A percentile compares a stretch with the other conserved stretches of the same genome.
Evolutionary conservation across 2,888 invertebrate species (phyloP).

Genomic region (Tetranychus truncatus): DNA sequence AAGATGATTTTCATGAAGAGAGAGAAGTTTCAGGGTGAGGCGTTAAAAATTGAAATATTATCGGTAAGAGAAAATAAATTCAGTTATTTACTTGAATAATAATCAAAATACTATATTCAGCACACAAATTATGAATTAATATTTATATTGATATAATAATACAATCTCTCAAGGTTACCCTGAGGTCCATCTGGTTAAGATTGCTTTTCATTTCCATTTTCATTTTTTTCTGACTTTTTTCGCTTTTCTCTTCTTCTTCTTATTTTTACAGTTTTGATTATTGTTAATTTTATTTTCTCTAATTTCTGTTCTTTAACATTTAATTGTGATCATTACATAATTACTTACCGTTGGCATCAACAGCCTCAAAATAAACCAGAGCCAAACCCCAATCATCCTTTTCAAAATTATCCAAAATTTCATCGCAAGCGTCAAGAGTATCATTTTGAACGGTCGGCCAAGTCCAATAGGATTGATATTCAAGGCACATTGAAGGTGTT

Average conservation of each 20-base stretch:
- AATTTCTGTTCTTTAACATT: too few species aligned
- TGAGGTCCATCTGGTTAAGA: neutral
- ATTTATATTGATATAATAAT: neutral
- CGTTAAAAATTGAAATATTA: neutral
- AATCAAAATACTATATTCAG: neutral
- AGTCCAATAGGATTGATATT: conserved; percentile 19
- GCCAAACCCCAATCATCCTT: conserved; percentile 22
- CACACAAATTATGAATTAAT: neutral
- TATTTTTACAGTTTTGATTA: neutral
- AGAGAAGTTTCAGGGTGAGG: neutral
- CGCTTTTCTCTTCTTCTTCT: neutral
- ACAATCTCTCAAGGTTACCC: neutral
- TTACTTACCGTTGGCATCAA: conserved; percentile 24
- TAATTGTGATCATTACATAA: neutral
- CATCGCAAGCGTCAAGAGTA: conserved; percentile 15
- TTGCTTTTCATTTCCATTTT: neutral
- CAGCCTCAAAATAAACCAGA: conserved; percentile 25
- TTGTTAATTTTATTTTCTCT: too few species aligned
- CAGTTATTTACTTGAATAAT: neutral
- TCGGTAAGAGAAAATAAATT: neutral
- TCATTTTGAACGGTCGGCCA: conserved; percentile 17
- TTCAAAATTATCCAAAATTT: conserved; percentile 24
- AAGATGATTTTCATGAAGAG: neutral
- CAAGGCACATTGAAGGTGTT: conserved; percentile 13
- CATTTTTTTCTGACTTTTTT: neutral